A percentile compares a stretch with the other conserved stretches of the same genome.
Conservation (phyloP, 2,113 vertebrate genomes). For the Pomatorhinus ruficollis region DNA sequence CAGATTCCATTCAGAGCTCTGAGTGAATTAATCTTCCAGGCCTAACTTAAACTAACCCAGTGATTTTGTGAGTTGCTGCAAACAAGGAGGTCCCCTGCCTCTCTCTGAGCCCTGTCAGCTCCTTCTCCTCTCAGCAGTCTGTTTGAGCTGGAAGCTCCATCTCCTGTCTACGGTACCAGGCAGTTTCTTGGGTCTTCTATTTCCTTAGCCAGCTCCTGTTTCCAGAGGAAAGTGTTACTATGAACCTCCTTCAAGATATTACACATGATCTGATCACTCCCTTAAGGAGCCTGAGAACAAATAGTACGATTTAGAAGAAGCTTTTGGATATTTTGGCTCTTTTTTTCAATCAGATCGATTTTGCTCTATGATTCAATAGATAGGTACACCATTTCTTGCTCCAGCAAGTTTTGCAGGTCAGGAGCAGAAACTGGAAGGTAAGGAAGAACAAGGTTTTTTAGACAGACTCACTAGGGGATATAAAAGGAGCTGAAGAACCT, state of each 20-base stretch:
- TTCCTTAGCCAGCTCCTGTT: neutral
- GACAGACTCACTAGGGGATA: neutral
- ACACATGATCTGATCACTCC: neutral
- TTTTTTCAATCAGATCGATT: neutral
- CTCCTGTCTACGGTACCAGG: neutral
- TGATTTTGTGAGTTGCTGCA: neutral
- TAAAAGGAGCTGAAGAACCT: neutral
- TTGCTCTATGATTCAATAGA: neutral
- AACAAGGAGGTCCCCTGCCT: neutral
- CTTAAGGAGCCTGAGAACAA: neutral
- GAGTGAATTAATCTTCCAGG: neutral
- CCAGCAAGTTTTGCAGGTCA: neutral
- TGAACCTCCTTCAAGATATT: neutral
- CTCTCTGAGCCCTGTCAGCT: neutral
- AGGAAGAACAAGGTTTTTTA: neutral
- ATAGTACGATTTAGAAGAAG: neutral
- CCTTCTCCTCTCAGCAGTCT: neutral
- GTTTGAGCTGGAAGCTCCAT: neutral
- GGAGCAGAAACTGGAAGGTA: neutral
- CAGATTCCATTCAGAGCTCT: neutral
- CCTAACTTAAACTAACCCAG: neutral
- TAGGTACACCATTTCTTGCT: neutral
- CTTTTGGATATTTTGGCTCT: neutral
- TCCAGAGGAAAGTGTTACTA: neutral
- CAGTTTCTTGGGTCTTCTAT: neutral